Evolutionary conservation across 2,888 invertebrate species (phyloP), one percentile per base, ranked within the genome.

Genomic region (Helleia helle): DNA sequence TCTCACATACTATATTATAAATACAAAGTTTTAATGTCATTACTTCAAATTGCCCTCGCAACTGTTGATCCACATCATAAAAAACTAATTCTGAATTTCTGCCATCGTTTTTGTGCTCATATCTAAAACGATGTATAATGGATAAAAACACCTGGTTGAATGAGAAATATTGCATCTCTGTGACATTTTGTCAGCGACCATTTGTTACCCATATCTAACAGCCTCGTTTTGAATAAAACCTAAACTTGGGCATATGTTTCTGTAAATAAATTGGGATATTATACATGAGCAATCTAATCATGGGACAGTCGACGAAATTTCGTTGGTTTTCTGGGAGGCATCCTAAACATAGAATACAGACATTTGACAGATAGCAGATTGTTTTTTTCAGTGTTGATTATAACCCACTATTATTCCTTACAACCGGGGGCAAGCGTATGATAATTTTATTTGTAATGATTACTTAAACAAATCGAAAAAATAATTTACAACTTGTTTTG

Each of bases 121-220:
- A 52, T 58, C 52, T 51, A 55, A 71, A 63, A 55, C 62, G 45
- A 81, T 83, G 80, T 71, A 54, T 83, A 64, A 81, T 81, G 73
- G 56, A 83, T 80, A 62, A 56, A 62, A 71, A 67, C 83, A 83
- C 75, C 83, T 83, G 81, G 83, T 68, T 63, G 51, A 52, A 56
- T 53, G 52, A 64, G 77, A 83, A 65, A 79, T 71, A 83, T 83
- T 77, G 77, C 75, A 76, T 65, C 59, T 56, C 42, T 43, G 53
- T 69, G 73, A 75, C 69, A 71, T 63, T 58, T 77, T 81, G 83
- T 59, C 83, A 80, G 65, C 42, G 59, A 63, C 62, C 64, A 79
- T 83, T 80, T 76, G 57, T 83, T 63, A 69, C 58, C 44, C 51
- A 57, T 54, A 55, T 48, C 51, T 41, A 50, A 56, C 57, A 53